Percentiles rank a stretch among this genome's conserved stretches.
These are phyloP conservation scores for Ctena decussata DNA, from an alignment of 2,888 invertebrate genomes.

Conservation along the genomic window DNA sequence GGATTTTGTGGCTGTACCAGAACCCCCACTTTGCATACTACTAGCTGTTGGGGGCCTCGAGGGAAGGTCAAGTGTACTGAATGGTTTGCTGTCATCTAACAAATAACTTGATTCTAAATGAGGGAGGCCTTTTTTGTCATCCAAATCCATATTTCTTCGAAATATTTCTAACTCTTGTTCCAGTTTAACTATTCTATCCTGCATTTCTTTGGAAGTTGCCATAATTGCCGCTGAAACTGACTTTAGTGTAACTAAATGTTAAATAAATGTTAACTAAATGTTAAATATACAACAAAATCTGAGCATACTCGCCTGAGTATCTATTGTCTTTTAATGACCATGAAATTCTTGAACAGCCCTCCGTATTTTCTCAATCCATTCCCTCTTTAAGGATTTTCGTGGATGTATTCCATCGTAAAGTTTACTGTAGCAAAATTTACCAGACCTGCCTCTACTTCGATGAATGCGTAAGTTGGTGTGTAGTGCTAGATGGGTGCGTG, in stretches of 20 bases:
- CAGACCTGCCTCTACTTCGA: not conserved
- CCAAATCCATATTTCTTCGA: not conserved
- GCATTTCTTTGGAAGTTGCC: not conserved
- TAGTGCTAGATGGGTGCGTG: not conserved
- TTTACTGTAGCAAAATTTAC: not conserved
- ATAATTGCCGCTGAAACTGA: not conserved
- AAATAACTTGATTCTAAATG: not conserved
- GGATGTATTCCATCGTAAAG: constrained; percentile 1
- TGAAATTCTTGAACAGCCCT: not conserved
- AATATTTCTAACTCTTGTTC: not conserved
- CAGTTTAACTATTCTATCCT: not conserved
- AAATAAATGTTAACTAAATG: not conserved
- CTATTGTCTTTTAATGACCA: not conserved
- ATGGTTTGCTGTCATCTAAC: not conserved
- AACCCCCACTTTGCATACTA: too few species aligned
- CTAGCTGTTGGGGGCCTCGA: too few species aligned
- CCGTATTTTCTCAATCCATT: not conserved
- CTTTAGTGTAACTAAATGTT: not conserved
- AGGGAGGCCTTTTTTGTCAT: not conserved
- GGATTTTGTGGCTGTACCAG: too few species aligned
- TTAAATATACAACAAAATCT: not conserved
- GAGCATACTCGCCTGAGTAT: not conserved
- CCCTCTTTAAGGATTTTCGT: not conserved
- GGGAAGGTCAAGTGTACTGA: too few species aligned
- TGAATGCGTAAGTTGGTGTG: not conserved